A percentile compares a stretch with the other conserved stretches of the same genome.
Conservation (phyloP, 2,797 vertebrate genomes). For the Acestrorhynchus altus region DNA sequence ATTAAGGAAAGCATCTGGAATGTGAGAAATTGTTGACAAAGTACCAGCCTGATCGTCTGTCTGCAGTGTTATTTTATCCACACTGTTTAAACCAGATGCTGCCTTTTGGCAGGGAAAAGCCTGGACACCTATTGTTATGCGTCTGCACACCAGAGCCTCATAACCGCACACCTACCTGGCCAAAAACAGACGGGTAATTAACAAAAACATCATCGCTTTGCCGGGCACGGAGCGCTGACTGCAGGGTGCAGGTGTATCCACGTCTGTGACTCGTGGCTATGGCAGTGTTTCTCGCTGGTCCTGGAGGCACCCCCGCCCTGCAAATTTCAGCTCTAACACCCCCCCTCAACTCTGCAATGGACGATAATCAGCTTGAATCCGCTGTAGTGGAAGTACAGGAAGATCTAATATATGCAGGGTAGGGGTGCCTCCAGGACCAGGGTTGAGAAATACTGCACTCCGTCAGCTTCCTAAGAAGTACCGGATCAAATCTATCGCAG, state of each 20-base stretch:
- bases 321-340: no score
- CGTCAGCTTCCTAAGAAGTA: no score
- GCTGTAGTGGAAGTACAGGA: no score
- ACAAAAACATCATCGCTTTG: neutral
- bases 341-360: no score
- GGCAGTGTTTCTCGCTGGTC: no score
- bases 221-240: neutral
- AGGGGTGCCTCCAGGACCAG: no score
- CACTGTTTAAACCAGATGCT: neutral
- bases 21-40: neutral
- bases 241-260: neutral
- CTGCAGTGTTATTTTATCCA: neutral
- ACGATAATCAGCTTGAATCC: no score
- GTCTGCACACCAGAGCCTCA: neutral
- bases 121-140: neutral
- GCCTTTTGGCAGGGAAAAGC: neutral
- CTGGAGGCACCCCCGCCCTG: no score
- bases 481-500: no score
- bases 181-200: neutral
- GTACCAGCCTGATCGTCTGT: no score
- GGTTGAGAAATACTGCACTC: no score
- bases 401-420: no score
- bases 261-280: neutral
- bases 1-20: constrained; percentile 69
- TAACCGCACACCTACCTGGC: neutral